phyloP scores from a whole-genome alignment of 2,113 vertebrate species.

The Neofelis nebulosa region DNA sequence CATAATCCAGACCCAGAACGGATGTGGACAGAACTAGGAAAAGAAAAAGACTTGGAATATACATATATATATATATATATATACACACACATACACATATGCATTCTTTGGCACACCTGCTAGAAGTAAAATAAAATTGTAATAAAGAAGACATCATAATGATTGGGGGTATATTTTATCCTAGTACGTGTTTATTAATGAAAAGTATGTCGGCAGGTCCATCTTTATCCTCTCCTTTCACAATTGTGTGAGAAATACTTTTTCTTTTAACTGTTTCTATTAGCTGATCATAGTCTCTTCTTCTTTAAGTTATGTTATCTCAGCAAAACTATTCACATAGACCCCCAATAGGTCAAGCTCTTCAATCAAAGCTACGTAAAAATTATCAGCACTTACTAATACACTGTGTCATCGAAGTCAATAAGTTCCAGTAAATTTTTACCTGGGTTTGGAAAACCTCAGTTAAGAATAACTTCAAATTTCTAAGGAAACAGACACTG shows the following conservation, averaged over 20 bases:
- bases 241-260: neutral
- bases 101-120: neutral
- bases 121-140: neutral
- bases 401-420: neutral
- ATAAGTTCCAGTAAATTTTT: neutral
- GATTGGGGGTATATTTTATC: neutral
- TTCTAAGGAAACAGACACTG: neutral
- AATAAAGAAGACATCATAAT: neutral
- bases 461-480: neutral
- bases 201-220: neutral
- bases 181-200: neutral
- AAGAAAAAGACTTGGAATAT: neutral
- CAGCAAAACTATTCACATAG: neutral
- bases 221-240: neutral
- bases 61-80: no score
- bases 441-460: neutral
- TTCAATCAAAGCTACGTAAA: neutral
- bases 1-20: neutral
- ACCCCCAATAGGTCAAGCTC: neutral
- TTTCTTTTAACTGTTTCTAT: neutral
- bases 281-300: neutral
- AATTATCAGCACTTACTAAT: neutral
- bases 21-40: neutral
- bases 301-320: neutral
- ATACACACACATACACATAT: no score